phyloP scores from a whole-genome alignment of 2,888 invertebrate genomes.

The Parnassius apollo region DNA sequence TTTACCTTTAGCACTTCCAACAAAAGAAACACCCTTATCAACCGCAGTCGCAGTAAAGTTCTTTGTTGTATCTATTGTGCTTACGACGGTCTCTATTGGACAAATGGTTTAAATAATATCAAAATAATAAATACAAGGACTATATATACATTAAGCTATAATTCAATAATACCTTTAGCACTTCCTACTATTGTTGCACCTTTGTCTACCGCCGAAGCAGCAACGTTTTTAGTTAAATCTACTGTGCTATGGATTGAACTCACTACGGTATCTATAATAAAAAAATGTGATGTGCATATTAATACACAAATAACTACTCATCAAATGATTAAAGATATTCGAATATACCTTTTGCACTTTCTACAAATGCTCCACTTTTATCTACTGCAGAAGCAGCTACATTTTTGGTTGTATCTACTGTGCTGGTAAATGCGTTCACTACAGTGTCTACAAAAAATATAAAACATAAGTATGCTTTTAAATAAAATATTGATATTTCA shows the following conservation, averaged over 20 bases:
- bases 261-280: constrained; percentile 51
- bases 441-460: constrained; percentile 6
- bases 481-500: background rate
- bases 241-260: constrained; percentile 42
- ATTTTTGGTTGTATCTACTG: constrained; percentile 41
- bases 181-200: constrained; percentile 38
- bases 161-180: constrained; percentile 46
- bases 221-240: constrained; percentile 49
- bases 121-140: constrained; percentile 4
- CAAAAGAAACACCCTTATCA: constrained; percentile 47
- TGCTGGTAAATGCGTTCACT: constrained; percentile 30
- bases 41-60: constrained; percentile 47
- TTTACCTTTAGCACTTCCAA: constrained; percentile 50
- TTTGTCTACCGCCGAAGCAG: constrained; percentile 50
- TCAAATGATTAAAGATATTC: constrained; percentile 3
- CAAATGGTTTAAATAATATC: background rate
- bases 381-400: constrained; percentile 39
- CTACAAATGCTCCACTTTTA: constrained; percentile 40
- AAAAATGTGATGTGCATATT: background rate
- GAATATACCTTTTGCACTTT: constrained; percentile 50
- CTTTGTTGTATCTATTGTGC: constrained; percentile 50
- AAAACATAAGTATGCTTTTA: constrained; percentile 4
- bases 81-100: constrained; percentile 25
- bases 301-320: too few relatives aligned
- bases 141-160: background rate